Percentiles rank a stretch among this genome's conserved stretches.
Conservation (phyloP, 30 jellyfish, hydroid and myxozoan species). For the Mastigias papua region DNA sequence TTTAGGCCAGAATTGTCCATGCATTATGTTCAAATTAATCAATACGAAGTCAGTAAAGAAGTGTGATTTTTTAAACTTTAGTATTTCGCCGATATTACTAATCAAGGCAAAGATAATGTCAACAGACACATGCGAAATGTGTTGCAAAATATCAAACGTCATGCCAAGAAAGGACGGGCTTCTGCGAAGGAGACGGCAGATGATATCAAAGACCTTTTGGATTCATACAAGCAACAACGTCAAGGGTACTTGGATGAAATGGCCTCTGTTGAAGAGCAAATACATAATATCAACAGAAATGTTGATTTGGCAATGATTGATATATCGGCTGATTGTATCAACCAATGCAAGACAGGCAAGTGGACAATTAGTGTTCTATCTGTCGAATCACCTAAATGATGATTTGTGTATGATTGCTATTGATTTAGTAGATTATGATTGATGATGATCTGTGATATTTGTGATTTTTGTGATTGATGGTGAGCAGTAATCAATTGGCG, state of each 20-base stretch:
- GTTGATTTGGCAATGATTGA: slow-evolving; percentile 28
- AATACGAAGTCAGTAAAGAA: too few relatives aligned
- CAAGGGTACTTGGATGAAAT: slow-evolving; percentile 11
- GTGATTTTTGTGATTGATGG: too few relatives aligned
- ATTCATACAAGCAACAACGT: neutral
- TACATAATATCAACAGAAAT: neutral
- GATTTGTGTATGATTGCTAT: too few relatives aligned
- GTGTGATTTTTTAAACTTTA: neutral
- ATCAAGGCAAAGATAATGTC: slow-evolving; percentile 30
- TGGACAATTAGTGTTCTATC: too few relatives aligned
- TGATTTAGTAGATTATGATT: neutral
- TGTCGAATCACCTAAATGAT: neutral
- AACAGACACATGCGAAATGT: slow-evolving; percentile 15
- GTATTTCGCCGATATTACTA: neutral
- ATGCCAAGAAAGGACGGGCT: slow-evolving; percentile 36
- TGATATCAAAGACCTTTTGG: slow-evolving; percentile 3
- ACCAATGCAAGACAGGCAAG: slow-evolving; percentile 49
- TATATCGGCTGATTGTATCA: slow-evolving; percentile 46
- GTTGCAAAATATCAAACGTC: neutral
- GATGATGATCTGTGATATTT: neutral
- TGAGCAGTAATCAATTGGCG: too few relatives aligned
- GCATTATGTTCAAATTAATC: too few relatives aligned
- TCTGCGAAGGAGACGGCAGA: neutral
- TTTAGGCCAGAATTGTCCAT: too few relatives aligned
- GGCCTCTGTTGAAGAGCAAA: slow-evolving; percentile 16